phyloP scores from a whole-genome alignment of 2,797 vertebrate species.

The Neopelma chrysocephalum region DNA sequence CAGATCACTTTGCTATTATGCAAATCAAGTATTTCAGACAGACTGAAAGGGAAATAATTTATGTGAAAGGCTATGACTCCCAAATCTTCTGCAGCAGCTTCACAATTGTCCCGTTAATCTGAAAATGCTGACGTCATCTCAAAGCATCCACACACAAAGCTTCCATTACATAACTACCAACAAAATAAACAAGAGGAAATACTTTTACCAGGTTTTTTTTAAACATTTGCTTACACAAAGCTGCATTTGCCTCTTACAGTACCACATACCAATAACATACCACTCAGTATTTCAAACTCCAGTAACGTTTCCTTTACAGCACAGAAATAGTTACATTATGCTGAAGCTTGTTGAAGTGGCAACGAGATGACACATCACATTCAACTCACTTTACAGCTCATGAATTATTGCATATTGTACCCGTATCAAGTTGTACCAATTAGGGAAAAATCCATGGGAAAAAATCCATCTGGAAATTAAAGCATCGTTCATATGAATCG shows the following conservation, averaged over 20 bases:
- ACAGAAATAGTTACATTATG: neutral
- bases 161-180: neutral
- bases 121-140: neutral
- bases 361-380: neutral
- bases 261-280: neutral
- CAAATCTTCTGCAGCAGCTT: neutral
- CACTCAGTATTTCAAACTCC: neutral
- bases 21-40: neutral
- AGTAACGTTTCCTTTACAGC: neutral
- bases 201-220: neutral
- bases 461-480: neutral
- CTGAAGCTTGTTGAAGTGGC: neutral
- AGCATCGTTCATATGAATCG: neutral
- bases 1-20: neutral
- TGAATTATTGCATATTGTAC: neutral
- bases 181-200: neutral
- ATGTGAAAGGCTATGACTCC: neutral
- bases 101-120: neutral
- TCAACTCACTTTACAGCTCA: neutral
- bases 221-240: neutral
- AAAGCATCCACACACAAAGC: neutral
- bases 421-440: neutral
- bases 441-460: neutral
- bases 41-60: neutral
- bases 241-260: neutral